phyloP scores from a whole-genome alignment of 2,797 vertebrate genomes.

The Anableps anableps region DNA sequence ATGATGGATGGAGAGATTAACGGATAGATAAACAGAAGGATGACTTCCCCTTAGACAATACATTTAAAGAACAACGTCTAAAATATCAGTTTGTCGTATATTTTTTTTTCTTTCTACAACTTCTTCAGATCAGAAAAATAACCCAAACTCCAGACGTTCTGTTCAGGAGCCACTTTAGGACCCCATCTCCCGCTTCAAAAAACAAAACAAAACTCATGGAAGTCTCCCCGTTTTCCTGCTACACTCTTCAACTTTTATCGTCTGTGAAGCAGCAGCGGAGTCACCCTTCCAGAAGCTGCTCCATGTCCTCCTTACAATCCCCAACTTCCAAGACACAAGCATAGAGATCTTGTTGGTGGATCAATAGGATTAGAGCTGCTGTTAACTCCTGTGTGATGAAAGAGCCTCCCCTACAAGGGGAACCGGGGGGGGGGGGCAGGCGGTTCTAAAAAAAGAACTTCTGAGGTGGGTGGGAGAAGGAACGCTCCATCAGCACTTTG shows the following conservation, averaged over 20 bases:
- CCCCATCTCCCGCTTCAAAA: background rate
- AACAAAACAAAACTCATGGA: conserved; percentile 24
- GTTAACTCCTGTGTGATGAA: conserved; percentile 50
- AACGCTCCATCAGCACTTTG: conserved; percentile 11
- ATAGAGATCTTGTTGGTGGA: conserved; percentile 64
- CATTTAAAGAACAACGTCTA: background rate
- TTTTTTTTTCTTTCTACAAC: background rate
- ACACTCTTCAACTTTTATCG: background rate
- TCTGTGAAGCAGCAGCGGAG: background rate
- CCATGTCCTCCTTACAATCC: conserved; percentile 25
- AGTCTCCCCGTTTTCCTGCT: conserved; percentile 13
- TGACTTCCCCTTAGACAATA: background rate
- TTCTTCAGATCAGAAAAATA: background rate
- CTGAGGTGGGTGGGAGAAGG: conserved; percentile 20
- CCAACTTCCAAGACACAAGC: conserved; percentile 57
- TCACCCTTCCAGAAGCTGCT: conserved; percentile 1
- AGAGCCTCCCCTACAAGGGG: conserved; percentile 25
- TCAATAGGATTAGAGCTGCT: conserved; percentile 67
- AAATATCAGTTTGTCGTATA: background rate
- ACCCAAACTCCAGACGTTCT: background rate
- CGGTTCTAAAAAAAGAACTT: background rate
- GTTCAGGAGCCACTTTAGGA: conserved; percentile 8
- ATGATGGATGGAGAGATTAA: background rate
- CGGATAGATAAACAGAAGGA: background rate
- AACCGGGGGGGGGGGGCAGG: conserved; percentile 2